These are phyloP conservation scores for Nothobranchius furzeri DNA, from an alignment of 2,113 vertebrate species.

Conservation along the genomic window DNA sequence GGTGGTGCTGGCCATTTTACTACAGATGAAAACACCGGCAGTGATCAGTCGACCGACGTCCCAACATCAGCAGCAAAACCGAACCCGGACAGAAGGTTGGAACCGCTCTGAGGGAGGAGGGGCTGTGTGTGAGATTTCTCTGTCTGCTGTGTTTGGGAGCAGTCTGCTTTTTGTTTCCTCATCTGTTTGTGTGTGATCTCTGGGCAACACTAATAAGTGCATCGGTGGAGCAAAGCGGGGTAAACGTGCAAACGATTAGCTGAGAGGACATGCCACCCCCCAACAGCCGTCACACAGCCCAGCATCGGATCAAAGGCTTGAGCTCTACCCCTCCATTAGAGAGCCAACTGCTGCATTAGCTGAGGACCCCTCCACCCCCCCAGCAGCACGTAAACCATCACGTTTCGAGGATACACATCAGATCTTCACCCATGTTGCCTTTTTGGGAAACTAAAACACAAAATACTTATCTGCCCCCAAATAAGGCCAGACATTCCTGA, in stretches of 20 bases:
- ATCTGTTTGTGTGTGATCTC: constrained; percentile 34
- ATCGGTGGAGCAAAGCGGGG: constrained; percentile 24
- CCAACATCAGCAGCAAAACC: constrained; percentile 29
- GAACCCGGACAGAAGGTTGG: constrained; percentile 41
- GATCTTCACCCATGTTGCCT: constrained; percentile 51
- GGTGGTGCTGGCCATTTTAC: constrained; percentile 13
- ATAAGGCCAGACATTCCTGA: constrained; percentile 70
- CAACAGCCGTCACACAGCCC: constrained; percentile 45
- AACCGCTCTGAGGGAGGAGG: fast-evolving
- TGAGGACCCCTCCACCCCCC: constrained; percentile 50
- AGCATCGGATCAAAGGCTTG: constrained; percentile 49
- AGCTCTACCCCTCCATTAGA: constrained; percentile 59
- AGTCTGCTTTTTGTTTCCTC: constrained; percentile 19
- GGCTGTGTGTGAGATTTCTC: background rate
- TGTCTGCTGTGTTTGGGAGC: background rate
- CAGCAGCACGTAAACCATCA: constrained; percentile 38
- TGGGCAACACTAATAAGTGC: constrained; percentile 6
- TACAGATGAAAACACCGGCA: background rate
- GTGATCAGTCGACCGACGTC: constrained; percentile 23
- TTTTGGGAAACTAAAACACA: constrained; percentile 63
- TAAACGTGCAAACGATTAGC: constrained; percentile 68
- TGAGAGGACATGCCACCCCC: constrained; percentile 47
- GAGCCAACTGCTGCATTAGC: constrained; percentile 51
- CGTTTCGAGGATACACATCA: constrained; percentile 17
- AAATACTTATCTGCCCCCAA: constrained; percentile 46